Evolutionary conservation across 2,888 invertebrate genomes (phyloP).

Genomic region (Zele albiditarsus): DNA sequence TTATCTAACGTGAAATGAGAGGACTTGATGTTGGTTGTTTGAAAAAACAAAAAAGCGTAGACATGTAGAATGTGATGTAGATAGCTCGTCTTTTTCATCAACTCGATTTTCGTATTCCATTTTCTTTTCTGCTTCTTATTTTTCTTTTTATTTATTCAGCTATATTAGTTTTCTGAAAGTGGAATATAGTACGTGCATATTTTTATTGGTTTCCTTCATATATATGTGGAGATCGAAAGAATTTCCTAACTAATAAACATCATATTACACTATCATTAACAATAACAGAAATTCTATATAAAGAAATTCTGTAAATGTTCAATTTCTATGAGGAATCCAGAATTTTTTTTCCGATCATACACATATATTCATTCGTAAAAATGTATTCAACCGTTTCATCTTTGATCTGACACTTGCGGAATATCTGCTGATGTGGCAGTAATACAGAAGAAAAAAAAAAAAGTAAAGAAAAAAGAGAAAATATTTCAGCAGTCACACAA

Average conservation of each 20-base stretch:
- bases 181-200: not conserved
- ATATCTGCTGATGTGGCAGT: not conserved
- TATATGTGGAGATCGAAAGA: too few relatives aligned
- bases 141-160: not conserved
- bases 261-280: too few relatives aligned
- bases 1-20: not conserved
- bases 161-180: not conserved
- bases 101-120: not conserved
- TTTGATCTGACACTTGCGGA: slow-evolving; percentile 3
- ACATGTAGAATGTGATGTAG: not conserved
- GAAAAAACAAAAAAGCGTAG: not conserved
- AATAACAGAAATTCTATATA: too few relatives aligned
- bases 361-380: not conserved
- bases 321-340: too few relatives aligned
- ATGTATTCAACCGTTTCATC: not conserved
- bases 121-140: not conserved
- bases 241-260: too few relatives aligned
- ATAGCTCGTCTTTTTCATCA: not conserved
- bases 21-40: not conserved
- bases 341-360: too few relatives aligned
- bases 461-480: not conserved
- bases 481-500: slow-evolving; percentile 8
- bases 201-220: not conserved
- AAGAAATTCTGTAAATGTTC: too few relatives aligned
- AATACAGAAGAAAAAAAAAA: not conserved